Percentiles rank a stretch among this genome's conserved stretches.
These are phyloP conservation scores for Phrynocephalus vlangalii DNA, from an alignment of 2,797 vertebrate species.

Conservation along the genomic window DNA sequence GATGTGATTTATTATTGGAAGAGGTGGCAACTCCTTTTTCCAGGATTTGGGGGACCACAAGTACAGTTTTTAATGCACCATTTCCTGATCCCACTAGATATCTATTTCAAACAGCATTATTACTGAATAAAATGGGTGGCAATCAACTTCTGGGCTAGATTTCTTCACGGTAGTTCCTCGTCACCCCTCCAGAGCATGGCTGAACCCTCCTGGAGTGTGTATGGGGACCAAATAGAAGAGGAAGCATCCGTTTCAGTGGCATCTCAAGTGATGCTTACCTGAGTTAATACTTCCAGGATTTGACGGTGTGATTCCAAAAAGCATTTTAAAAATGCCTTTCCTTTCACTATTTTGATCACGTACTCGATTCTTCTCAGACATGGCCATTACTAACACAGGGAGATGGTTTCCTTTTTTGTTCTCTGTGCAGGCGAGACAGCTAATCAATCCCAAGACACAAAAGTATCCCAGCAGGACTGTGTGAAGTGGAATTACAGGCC, in stretches of 20 bases:
- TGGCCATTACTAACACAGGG: constrained; percentile 22
- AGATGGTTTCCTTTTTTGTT: constrained; percentile 49
- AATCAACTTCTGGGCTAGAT: not conserved
- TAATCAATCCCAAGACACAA: constrained; percentile 47
- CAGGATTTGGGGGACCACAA: too few relatives aligned
- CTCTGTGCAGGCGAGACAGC: constrained; percentile 44
- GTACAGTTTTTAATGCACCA: too few relatives aligned
- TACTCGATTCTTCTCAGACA: constrained; percentile 1
- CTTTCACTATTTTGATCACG: constrained; percentile 22
- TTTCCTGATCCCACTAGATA: too few relatives aligned
- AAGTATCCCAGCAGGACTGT: constrained; percentile 29
- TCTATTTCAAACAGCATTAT: not conserved
- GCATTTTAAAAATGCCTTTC: not conserved
- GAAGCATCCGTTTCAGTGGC: not conserved
- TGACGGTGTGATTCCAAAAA: not conserved
- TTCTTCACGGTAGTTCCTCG: too few relatives aligned
- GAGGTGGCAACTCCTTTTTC: too few relatives aligned
- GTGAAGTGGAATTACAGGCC: constrained; percentile 30
- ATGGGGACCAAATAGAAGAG: too few relatives aligned
- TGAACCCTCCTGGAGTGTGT: not conserved
- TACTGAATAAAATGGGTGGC: not conserved
- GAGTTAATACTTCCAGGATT: not conserved
- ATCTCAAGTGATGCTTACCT: not conserved
- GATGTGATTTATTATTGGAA: too few relatives aligned
- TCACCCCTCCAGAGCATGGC: too few relatives aligned